Evolutionary conservation across 2,797 vertebrate genomes (phyloP).

Genomic region (Xerus rutilus): DNA sequence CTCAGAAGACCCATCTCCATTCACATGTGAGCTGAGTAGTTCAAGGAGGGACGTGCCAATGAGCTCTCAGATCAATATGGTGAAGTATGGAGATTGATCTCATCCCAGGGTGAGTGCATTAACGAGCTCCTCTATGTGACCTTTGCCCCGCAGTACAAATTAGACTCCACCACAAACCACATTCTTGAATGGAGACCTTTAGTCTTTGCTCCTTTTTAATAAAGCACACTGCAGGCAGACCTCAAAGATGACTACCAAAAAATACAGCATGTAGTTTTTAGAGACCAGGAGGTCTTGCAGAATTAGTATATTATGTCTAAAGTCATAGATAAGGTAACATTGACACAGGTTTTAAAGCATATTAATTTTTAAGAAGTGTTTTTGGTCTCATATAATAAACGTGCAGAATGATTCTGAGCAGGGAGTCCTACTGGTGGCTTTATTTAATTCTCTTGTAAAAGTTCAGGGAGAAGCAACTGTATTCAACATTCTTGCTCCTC

Average conservation of each 20-base stretch:
- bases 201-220: conserved; percentile 85
- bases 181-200: conserved; percentile 85
- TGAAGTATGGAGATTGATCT: conserved; percentile 94
- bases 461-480: not conserved
- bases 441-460: not conserved
- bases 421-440: not conserved
- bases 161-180: conserved; percentile 88
- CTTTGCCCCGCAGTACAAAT: conserved; percentile 91
- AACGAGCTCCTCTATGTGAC: conserved; percentile 92
- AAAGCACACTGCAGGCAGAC: conserved; percentile 84
- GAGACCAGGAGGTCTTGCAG: not conserved
- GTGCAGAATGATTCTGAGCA: not conserved
- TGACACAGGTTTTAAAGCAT: not conserved
- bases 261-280: conserved; percentile 12
- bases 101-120: conserved; percentile 93
- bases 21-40: conserved; percentile 86
- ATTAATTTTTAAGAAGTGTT: not conserved
- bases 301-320: not conserved
- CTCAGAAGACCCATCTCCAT: conserved; percentile 87
- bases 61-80: conserved; percentile 91
- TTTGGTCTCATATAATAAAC: not conserved
- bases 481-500: not conserved
- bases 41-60: conserved; percentile 88
- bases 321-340: not conserved
- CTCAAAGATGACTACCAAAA: conserved; percentile 80